phyloP scores from a whole-genome alignment of 2,113 vertebrate genomes.

The Toxostoma redivivum region DNA sequence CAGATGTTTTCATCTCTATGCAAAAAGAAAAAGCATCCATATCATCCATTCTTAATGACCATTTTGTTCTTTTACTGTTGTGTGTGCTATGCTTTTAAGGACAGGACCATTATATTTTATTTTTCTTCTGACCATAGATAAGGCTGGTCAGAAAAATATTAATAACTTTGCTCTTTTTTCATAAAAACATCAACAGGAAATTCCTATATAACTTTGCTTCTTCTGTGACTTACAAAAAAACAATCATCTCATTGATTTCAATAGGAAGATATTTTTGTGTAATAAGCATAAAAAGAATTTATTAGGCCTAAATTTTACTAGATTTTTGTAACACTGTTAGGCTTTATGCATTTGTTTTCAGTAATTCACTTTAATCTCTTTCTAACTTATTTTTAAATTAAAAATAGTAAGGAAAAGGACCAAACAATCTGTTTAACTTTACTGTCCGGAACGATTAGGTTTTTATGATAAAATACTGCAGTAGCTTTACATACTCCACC shows the following conservation, averaged over 20 bases:
- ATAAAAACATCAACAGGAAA: not conserved
- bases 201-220: not conserved
- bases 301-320: not conserved
- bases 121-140: not conserved
- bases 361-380: not conserved
- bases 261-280: not conserved
- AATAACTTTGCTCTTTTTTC: not conserved
- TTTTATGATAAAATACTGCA: not conserved
- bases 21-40: not conserved
- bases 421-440: not conserved
- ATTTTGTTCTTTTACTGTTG: not conserved
- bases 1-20: not conserved
- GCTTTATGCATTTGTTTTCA: not conserved
- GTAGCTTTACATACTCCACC: not conserved
- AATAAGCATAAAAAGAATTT: not conserved
- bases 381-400: not conserved
- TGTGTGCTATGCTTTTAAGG: not conserved
- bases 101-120: not conserved
- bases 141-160: not conserved
- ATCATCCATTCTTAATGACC: not conserved
- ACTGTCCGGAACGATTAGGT: not conserved
- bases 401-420: not conserved
- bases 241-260: not conserved
- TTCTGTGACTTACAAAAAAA: not conserved
- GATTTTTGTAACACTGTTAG: not conserved